Evolutionary conservation across 2,113 vertebrate species (phyloP).

Genomic region (Macaca mulatta): DNA sequence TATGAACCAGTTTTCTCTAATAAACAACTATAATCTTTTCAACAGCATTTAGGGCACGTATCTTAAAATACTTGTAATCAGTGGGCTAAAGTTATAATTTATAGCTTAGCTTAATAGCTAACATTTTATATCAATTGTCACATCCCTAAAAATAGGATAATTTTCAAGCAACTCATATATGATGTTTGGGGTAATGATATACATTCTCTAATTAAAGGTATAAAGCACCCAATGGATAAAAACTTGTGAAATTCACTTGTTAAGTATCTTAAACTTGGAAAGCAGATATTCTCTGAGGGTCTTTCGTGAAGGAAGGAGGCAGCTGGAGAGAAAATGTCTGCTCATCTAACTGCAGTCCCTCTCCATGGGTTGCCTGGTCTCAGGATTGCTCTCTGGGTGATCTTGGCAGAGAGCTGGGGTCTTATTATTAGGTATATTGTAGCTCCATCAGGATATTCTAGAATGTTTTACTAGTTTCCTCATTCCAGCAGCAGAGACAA

Average conservation of each 20-base stretch:
- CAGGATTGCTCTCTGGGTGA: neutral
- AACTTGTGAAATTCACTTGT: neutral
- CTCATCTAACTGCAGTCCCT: neutral
- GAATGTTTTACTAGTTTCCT: neutral
- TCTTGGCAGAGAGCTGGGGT: neutral
- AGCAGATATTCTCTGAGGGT: neutral
- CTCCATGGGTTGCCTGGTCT: neutral
- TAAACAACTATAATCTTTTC: neutral
- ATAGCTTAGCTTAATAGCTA: neutral
- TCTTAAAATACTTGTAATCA: neutral
- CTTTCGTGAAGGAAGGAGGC: neutral
- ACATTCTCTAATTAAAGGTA: neutral
- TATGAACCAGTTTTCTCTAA: neutral
- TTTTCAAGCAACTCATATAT: neutral
- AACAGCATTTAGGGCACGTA: neutral
- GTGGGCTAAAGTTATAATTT: neutral
- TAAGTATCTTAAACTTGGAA: neutral
- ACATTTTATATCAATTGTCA: neutral
- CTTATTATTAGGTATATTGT: neutral
- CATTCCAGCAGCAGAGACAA: neutral
- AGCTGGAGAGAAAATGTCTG: neutral
- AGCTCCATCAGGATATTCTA: neutral
- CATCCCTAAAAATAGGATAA: neutral
- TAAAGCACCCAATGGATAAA: neutral
- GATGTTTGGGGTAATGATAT: neutral